Percentiles rank a stretch among this genome's conserved stretches.
Conservation (phyloP, 1,140 invertebrate genomes). For the Eupristina koningsbergeri region DNA sequence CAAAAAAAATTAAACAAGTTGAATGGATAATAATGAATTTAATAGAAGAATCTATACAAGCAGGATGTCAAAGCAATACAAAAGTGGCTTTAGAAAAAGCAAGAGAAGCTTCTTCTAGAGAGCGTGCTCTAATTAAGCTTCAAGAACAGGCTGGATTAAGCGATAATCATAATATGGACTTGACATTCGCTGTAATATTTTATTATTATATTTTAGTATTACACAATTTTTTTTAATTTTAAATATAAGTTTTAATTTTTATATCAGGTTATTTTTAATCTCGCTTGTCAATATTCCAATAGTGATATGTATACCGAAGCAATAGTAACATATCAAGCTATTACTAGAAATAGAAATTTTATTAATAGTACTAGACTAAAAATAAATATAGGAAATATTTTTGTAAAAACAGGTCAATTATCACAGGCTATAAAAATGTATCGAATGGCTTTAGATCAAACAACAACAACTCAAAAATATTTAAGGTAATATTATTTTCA, state of each 20-base stretch:
- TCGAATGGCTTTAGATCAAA: constrained; percentile 96
- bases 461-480: constrained; percentile 92
- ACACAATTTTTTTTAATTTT: too few species aligned
- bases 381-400: constrained; percentile 99
- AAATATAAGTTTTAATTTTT: constrained; percentile 6
- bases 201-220: constrained; percentile 21
- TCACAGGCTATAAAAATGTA: constrained; percentile 98
- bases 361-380: constrained; percentile 92
- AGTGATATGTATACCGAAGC: constrained; percentile 97
- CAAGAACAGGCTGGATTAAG: constrained; percentile 91
- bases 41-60: constrained; percentile 76
- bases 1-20: constrained; percentile 87
- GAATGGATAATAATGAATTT: constrained; percentile 88
- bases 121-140: constrained; percentile 89
- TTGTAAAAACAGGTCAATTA: constrained; percentile 94
- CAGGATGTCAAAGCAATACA: constrained; percentile 74
- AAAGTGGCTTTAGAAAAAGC: constrained; percentile 89
- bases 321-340: constrained; percentile 93
- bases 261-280: constrained; percentile 90
- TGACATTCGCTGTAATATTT: constrained; percentile 90
- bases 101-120: constrained; percentile 95
- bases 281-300: constrained; percentile 92
- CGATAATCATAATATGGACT: constrained; percentile 92
- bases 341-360: constrained; percentile 89
- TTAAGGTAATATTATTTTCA: constrained; percentile 77